Evolutionary conservation across 1,140 invertebrate species (phyloP).

Genomic region (Periplaneta americana): DNA sequence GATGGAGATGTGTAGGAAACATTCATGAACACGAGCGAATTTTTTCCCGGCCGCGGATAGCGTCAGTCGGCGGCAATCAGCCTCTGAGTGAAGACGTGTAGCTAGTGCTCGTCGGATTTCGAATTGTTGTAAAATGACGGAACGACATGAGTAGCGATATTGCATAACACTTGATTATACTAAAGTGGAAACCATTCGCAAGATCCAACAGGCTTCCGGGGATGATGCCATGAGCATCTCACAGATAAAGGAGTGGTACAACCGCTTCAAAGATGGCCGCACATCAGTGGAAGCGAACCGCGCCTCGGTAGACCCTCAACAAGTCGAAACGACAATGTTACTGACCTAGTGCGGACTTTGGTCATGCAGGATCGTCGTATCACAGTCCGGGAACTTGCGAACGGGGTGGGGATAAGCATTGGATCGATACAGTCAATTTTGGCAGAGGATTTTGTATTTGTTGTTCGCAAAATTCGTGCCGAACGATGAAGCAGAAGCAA

Average conservation of each 20-base stretch:
- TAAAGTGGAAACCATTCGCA: background rate
- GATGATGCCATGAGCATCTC: background rate
- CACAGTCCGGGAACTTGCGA: background rate
- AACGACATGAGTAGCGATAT: too few species aligned
- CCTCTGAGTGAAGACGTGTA: too few species aligned
- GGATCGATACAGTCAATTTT: background rate
- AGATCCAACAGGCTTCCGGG: constrained; percentile 1
- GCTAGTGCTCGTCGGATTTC: too few species aligned
- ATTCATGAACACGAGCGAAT: too few species aligned
- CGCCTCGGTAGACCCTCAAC: constrained; percentile 7
- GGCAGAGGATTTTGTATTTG: background rate
- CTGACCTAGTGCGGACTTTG: background rate
- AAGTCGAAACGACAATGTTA: constrained; percentile 2
- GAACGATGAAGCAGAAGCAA: background rate
- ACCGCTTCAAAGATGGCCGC: constrained; percentile 26
- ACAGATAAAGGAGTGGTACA: constrained; percentile 19
- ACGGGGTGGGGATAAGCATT: too few species aligned
- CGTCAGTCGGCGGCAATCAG: too few species aligned
- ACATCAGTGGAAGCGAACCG: constrained; percentile 8
- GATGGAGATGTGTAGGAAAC: too few species aligned
- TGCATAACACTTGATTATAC: background rate
- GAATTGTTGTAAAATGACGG: too few species aligned
- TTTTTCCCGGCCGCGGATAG: too few species aligned
- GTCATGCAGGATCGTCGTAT: background rate
- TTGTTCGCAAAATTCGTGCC: background rate